Evolutionary conservation across 1,140 invertebrate genomes (phyloP).

Genomic region (Limonius californicus): DNA sequence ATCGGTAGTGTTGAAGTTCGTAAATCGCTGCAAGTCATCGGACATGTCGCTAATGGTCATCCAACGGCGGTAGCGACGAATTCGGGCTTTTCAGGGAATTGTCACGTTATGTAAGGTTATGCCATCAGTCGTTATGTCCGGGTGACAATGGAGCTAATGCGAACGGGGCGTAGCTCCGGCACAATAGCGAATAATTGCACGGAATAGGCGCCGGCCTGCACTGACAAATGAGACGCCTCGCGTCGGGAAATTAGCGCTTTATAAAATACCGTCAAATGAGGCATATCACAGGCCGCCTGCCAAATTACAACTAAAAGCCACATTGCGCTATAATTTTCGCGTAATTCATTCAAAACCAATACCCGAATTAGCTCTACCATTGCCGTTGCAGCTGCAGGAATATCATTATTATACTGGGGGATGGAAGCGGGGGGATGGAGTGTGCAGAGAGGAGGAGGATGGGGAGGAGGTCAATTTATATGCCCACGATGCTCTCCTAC

Average conservation of each 20-base stretch:
- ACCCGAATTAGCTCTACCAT: conserved; percentile 2
- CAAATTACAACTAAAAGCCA: conserved; percentile 23
- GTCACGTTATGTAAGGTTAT: conserved; percentile 28
- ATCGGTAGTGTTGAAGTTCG: background rate
- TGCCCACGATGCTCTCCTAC: conserved; percentile 27
- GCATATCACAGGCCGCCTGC: conserved; percentile 18
- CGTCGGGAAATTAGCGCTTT: conserved; percentile 29
- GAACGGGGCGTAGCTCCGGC: conserved; percentile 25
- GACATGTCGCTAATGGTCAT: conserved; percentile 3
- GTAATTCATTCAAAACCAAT: conserved; percentile 13
- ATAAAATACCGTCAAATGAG: conserved; percentile 30
- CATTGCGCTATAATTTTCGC: conserved; percentile 6
- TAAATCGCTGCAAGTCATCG: background rate
- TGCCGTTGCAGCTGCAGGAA: background rate
- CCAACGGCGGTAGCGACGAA: conserved; percentile 1
- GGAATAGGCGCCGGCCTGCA: conserved; percentile 27
- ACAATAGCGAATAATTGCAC: conserved; percentile 35
- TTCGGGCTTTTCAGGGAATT: conserved; percentile 24
- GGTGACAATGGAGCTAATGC: conserved; percentile 33
- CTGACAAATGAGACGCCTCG: conserved; percentile 27
- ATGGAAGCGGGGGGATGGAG: background rate
- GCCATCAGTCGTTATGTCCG: conserved; percentile 12
- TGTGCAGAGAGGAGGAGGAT: too few species aligned
- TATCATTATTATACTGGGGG: background rate
- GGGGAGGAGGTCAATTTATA: conserved; percentile 25